These are phyloP conservation scores for Pseudopipra pipra DNA, from an alignment of 2,113 vertebrate genomes.

Conservation along the genomic window DNA sequence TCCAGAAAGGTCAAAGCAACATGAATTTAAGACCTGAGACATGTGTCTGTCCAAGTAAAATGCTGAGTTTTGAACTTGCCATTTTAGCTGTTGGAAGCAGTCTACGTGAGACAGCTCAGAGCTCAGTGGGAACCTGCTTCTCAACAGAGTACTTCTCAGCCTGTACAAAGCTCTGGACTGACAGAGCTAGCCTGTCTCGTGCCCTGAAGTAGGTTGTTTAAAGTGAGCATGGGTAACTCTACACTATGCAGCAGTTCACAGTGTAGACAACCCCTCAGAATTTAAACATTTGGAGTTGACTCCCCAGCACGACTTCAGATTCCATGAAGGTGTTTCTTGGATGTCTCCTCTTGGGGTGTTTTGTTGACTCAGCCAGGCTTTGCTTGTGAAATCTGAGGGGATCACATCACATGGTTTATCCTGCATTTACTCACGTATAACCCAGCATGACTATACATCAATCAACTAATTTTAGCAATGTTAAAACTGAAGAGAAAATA, in stretches of 20 bases:
- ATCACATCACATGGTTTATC: slow-evolving; percentile 52
- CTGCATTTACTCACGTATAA: slow-evolving; percentile 66
- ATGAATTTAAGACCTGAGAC: background rate
- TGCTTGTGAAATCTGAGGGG: slow-evolving; percentile 63
- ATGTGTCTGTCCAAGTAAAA: background rate
- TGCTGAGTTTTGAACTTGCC: background rate
- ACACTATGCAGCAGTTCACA: background rate
- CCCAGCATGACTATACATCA: slow-evolving; percentile 62
- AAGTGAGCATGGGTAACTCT: background rate
- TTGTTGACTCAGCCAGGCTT: slow-evolving; percentile 45
- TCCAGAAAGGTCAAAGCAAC: background rate
- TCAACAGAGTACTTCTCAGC: background rate
- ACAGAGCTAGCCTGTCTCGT: background rate
- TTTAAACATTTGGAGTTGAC: background rate
- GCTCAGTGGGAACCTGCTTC: background rate
- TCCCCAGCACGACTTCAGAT: slow-evolving; percentile 7
- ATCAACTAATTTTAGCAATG: slow-evolving; percentile 66
- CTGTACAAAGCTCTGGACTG: background rate
- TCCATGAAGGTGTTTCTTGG: slow-evolving; percentile 40
- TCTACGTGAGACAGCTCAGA: background rate
- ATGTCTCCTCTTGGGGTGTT: background rate
- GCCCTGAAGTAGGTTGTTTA: background rate
- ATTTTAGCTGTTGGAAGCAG: background rate
- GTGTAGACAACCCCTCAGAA: background rate
- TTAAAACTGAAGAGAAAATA: slow-evolving; percentile 59